A percentile compares a stretch with the other conserved stretches of the same genome.
These are phyloP conservation scores for Spheniscus humboldti DNA, from an alignment of 2,797 vertebrate species.

Conservation along the genomic window DNA sequence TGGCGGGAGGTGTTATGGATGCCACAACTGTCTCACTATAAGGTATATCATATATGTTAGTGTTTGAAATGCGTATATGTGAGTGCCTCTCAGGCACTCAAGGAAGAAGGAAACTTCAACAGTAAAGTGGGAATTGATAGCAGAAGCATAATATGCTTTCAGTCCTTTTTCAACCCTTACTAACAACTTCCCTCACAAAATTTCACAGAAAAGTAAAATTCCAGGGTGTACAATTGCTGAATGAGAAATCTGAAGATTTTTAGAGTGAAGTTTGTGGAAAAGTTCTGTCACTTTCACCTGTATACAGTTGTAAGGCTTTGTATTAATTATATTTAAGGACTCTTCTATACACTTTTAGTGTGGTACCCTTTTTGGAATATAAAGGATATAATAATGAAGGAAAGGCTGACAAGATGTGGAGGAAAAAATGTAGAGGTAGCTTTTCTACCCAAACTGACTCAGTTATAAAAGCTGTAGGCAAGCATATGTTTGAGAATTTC, in stretches of 20 bases:
- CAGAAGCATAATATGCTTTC: neutral
- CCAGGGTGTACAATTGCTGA: neutral
- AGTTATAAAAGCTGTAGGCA: neutral
- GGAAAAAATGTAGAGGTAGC: neutral
- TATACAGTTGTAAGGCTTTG: neutral
- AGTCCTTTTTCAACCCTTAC: neutral
- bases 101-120: neutral
- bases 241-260: neutral
- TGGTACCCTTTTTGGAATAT: neutral
- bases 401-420: neutral
- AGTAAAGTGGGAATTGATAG: neutral
- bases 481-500: neutral
- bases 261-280: neutral
- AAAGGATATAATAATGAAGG: neutral
- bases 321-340: neutral
- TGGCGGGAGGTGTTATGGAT: neutral
- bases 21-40: neutral
- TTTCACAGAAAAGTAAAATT: neutral
- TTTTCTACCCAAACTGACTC: neutral
- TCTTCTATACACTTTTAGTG: neutral
- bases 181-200: neutral
- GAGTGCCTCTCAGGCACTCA: neutral
- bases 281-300: neutral
- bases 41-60: neutral
- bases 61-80: neutral